A percentile compares a stretch with the other conserved stretches of the same genome.
Evolutionary conservation across 2,888 invertebrate genomes (phyloP).

Genomic region (Ptychoptera contaminata): DNA sequence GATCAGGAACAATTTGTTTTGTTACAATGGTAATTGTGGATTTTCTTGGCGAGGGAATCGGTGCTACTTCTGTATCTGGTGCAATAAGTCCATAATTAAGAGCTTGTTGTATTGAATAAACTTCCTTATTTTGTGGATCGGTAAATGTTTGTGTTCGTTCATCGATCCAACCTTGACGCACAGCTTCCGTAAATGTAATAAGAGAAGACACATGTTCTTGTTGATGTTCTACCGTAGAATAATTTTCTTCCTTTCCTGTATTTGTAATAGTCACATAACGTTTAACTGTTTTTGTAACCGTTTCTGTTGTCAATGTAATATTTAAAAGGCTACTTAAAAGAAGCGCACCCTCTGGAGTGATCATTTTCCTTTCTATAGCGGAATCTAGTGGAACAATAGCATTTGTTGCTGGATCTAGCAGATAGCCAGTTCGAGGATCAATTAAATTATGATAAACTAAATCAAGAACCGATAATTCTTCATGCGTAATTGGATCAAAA

Average conservation of each 20-base stretch:
- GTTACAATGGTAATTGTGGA: slow-evolving; percentile 44
- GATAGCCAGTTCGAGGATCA: slow-evolving; percentile 75
- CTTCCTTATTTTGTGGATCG: slow-evolving; percentile 56
- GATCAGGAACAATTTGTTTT: slow-evolving; percentile 29
- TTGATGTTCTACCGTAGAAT: slow-evolving; percentile 11
- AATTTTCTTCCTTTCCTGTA: slow-evolving; percentile 32
- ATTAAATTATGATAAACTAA: slow-evolving; percentile 74
- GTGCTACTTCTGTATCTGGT: slow-evolving; percentile 38
- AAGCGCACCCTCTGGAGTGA: slow-evolving; percentile 77
- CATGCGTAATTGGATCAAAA: slow-evolving; percentile 32
- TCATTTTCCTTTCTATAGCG: slow-evolving; percentile 70
- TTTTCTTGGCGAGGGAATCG: slow-evolving; percentile 34
- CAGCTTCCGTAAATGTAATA: slow-evolving; percentile 63
- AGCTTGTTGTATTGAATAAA: slow-evolving; percentile 62
- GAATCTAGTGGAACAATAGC: slow-evolving; percentile 65
- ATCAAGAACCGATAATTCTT: slow-evolving; percentile 68
- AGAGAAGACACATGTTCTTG: slow-evolving; percentile 30
- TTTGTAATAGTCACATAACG: slow-evolving; percentile 63
- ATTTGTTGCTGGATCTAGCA: slow-evolving; percentile 57
- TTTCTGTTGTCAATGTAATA: slow-evolving; percentile 75
- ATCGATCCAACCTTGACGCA: slow-evolving; percentile 63
- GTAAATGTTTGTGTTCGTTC: slow-evolving; percentile 58
- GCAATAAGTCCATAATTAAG: slow-evolving; percentile 55
- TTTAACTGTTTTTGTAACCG: slow-evolving; percentile 71
- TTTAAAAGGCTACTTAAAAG: slow-evolving; percentile 70